Percentiles rank a stretch among this genome's conserved stretches.
Evolutionary conservation across 2,888 invertebrate species (phyloP).

Genomic region (Biston stratarius): DNA sequence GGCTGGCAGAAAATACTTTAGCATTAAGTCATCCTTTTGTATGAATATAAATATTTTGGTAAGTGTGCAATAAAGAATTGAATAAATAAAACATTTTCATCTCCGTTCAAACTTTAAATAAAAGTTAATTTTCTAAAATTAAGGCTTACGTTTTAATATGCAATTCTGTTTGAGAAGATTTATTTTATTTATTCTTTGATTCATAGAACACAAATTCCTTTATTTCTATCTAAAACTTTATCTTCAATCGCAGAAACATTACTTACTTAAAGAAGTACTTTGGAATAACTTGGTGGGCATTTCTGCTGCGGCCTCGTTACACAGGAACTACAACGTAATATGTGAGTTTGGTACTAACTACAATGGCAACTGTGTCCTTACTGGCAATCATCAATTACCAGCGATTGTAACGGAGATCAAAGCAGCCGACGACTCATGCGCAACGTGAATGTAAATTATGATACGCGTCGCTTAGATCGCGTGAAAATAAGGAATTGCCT

Average conservation of each 20-base stretch:
- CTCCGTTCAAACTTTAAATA: too few species aligned
- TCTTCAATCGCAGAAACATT: background rate
- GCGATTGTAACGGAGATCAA: slow-evolving; percentile 84
- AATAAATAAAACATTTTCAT: too few species aligned
- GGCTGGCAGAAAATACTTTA: too few species aligned
- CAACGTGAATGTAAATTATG: slow-evolving; percentile 74
- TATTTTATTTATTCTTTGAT: too few species aligned
- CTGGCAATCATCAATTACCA: slow-evolving; percentile 79
- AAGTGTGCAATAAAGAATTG: too few species aligned
- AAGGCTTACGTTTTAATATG: too few species aligned
- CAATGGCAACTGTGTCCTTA: slow-evolving; percentile 10
- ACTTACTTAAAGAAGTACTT: background rate
- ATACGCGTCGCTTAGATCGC: slow-evolving; percentile 61
- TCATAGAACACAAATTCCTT: too few species aligned
- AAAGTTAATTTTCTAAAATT: too few species aligned
- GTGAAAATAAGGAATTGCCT: slow-evolving; percentile 55
- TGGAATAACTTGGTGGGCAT: background rate
- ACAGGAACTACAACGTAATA: slow-evolving; percentile 5
- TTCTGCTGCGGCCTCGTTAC: slow-evolving; percentile 11
- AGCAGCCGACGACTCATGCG: slow-evolving; percentile 71
- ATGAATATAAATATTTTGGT: too few species aligned
- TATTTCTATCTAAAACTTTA: background rate
- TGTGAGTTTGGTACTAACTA: slow-evolving; percentile 12
- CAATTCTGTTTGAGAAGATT: too few species aligned
- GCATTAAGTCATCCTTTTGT: too few species aligned